Conservation (phyloP, 1,140 invertebrate genomes). For the Cotesia glomerata region DNA sequence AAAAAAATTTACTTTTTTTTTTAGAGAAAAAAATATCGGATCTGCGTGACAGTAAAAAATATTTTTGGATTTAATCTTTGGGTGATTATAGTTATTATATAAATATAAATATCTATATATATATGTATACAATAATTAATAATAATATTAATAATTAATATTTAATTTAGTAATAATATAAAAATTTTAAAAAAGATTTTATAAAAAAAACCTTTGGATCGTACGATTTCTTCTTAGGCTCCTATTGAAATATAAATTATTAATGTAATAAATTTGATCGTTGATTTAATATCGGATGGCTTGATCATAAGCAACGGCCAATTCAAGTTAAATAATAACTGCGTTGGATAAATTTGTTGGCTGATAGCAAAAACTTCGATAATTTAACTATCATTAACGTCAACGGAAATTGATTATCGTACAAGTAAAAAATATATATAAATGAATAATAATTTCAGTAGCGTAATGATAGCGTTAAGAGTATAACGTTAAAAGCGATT, state of each 20-base stretch:
- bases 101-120: not conserved
- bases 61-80: constrained; percentile 58
- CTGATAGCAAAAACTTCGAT: too few relatives aligned
- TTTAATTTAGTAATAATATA: too few relatives aligned
- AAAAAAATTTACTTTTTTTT: too few relatives aligned
- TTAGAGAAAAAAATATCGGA: not conserved
- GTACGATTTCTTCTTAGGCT: constrained; percentile 11
- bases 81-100: constrained; percentile 26
- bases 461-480: not conserved
- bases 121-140: not conserved
- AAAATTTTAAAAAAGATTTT: too few relatives aligned
- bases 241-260: constrained; percentile 7
- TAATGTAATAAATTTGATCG: not conserved
- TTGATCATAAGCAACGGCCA: not conserved
- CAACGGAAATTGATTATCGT: too few relatives aligned
- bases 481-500: not conserved
- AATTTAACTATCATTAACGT: too few relatives aligned
- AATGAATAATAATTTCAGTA: not conserved
- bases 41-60: constrained; percentile 50
- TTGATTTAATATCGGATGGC: not conserved
- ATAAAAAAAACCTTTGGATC: not conserved
- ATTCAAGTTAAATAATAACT: too few relatives aligned
- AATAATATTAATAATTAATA: too few relatives aligned
- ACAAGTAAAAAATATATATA: not conserved
- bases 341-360: too few relatives aligned